phyloP scores from a whole-genome alignment of 2,888 invertebrate genomes.

The Euspilapteryx auroguttella region DNA sequence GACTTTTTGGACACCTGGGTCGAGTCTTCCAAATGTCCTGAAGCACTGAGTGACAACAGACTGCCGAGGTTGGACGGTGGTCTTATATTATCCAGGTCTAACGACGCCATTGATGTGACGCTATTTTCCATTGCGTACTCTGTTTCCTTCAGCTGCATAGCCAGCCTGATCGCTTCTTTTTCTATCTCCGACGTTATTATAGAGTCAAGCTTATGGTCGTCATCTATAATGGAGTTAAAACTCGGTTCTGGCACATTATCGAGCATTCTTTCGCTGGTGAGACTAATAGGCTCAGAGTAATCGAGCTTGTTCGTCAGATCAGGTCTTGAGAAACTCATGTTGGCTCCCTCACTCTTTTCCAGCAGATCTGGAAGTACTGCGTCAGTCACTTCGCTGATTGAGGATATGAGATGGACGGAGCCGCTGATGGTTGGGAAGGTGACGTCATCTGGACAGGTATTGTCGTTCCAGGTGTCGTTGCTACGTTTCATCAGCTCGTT shows the following conservation, averaged over 20 bases:
- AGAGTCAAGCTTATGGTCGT: conserved; percentile 55
- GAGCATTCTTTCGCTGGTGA: conserved; percentile 9
- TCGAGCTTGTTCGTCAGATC: conserved; percentile 39
- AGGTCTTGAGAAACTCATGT: conserved; percentile 23
- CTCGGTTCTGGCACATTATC: conserved; percentile 30
- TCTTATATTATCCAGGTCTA: conserved; percentile 74
- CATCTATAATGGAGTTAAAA: conserved; percentile 41
- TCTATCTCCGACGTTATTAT: conserved; percentile 76
- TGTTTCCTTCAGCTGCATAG: conserved; percentile 33
- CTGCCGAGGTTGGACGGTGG: conserved; percentile 80
- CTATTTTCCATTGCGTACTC: conserved; percentile 55
- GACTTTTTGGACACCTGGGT: conserved; percentile 25
- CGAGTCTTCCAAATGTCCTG: conserved; percentile 53
- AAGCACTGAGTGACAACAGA: conserved; percentile 53
- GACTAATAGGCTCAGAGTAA: conserved; percentile 8
- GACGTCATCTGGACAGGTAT: conserved; percentile 75
- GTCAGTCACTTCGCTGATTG: conserved; percentile 64
- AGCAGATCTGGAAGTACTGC: conserved; percentile 38
- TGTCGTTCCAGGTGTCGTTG: conserved; percentile 80
- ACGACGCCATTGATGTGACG: conserved; percentile 58
- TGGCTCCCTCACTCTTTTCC: conserved; percentile 30
- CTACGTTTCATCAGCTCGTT: conserved; percentile 16
- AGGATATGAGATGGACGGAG: conserved; percentile 70
- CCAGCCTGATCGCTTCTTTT: conserved; percentile 72
- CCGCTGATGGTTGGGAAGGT: conserved; percentile 82